Percentiles rank a stretch among this genome's conserved stretches.
phyloP scores from a whole-genome alignment of 2,113 vertebrate species.

The Bothrops jararaca region DNA sequence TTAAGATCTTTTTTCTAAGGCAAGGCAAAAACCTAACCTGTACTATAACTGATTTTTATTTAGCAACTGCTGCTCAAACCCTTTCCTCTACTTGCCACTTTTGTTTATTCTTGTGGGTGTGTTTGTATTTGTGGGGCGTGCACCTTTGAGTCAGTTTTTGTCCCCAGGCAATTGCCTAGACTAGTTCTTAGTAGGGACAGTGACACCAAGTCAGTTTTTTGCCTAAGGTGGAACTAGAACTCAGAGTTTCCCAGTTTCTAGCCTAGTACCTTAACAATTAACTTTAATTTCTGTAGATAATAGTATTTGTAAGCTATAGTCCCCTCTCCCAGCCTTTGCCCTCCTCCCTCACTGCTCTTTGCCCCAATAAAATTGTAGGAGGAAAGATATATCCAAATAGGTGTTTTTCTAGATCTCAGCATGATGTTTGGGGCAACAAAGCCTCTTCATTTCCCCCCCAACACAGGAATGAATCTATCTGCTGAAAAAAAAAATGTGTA shows the following conservation, averaged over 20 bases:
- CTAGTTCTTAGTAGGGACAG: not conserved
- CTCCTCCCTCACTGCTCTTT: not conserved
- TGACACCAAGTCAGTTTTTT: not conserved
- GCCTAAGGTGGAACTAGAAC: not conserved
- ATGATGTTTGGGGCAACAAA: not conserved
- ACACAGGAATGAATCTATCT: not conserved
- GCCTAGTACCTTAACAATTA: not conserved
- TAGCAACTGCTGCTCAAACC: not conserved
- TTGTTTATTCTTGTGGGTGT: not conserved
- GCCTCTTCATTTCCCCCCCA: not conserved
- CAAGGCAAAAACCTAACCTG: not conserved
- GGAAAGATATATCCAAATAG: not conserved
- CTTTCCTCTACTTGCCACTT: not conserved
- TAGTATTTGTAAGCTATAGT: not conserved
- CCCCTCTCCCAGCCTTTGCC: not conserved
- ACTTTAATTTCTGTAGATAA: not conserved
- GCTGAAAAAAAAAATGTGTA: not conserved
- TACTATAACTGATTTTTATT: not conserved
- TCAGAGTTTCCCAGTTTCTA: not conserved
- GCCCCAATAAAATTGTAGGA: not conserved
- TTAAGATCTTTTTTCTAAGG: not conserved
- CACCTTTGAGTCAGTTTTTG: not conserved
- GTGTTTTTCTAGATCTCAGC: not conserved
- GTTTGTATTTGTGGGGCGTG: not conserved
- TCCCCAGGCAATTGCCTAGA: not conserved